A percentile compares a stretch with the other conserved stretches of the same genome.
These are phyloP conservation scores for Bicyclus anynana DNA, from an alignment of 1,140 invertebrate species.

Conservation along the genomic window DNA sequence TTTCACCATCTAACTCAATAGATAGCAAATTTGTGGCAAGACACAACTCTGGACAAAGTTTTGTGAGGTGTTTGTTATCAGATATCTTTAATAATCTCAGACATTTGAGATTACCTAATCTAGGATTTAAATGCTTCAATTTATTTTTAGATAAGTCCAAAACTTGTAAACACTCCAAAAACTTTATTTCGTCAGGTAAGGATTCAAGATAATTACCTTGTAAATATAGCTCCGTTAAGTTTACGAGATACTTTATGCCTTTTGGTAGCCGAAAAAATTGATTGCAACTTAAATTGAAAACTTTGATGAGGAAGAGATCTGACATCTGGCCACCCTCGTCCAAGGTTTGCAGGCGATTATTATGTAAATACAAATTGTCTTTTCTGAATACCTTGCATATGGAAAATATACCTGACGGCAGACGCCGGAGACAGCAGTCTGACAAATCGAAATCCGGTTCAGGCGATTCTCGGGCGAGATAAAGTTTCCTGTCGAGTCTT, in stretches of 20 bases:
- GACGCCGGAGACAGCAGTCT: slow-evolving; percentile 82
- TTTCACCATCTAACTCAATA: slow-evolving; percentile 80
- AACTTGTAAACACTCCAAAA: slow-evolving; percentile 79
- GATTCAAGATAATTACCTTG: slow-evolving; percentile 81
- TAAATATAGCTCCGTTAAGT: slow-evolving; percentile 82
- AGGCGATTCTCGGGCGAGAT: slow-evolving; percentile 86
- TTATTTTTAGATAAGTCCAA: slow-evolving; percentile 86
- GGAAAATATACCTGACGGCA: slow-evolving; percentile 86
- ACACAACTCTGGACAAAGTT: slow-evolving; percentile 81
- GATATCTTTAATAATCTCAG: slow-evolving; percentile 79
- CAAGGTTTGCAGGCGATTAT: slow-evolving; percentile 83
- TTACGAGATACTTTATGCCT: slow-evolving; percentile 80
- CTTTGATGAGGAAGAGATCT: slow-evolving; percentile 82
- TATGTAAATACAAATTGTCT: slow-evolving; percentile 81
- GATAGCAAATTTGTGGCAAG: slow-evolving; percentile 77
- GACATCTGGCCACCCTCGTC: slow-evolving; percentile 83
- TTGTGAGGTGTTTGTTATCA: slow-evolving; percentile 78
- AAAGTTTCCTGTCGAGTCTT: slow-evolving; percentile 84
- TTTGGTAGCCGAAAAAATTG: slow-evolving; percentile 80
- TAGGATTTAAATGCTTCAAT: slow-evolving; percentile 81
- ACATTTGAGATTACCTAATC: slow-evolving; percentile 79
- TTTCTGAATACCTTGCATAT: slow-evolving; percentile 88
- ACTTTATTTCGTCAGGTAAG: slow-evolving; percentile 82
- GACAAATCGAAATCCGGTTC: slow-evolving; percentile 87
- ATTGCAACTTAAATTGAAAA: slow-evolving; percentile 86